These are phyloP conservation scores for Illadopsis cleaveri DNA, from an alignment of 2,113 vertebrate genomes.

Conservation along the genomic window DNA sequence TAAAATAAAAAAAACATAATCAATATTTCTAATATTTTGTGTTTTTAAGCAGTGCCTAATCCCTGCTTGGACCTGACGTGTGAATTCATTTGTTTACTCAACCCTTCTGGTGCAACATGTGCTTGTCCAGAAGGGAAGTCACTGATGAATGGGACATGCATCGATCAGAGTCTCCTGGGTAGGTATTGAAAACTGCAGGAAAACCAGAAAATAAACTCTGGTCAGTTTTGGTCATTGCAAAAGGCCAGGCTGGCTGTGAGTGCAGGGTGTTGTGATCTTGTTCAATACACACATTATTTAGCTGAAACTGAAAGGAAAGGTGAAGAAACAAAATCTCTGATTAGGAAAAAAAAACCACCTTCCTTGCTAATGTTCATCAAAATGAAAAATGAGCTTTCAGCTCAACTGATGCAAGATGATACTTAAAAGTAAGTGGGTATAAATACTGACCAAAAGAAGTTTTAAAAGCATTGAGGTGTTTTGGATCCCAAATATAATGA, in stretches of 20 bases:
- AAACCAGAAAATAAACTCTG: not conserved
- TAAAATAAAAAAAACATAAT: not conserved
- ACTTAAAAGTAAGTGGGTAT: not conserved
- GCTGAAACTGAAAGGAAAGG: not conserved
- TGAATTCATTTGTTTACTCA: constrained; percentile 95
- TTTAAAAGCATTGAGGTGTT: not conserved
- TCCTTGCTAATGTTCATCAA: not conserved
- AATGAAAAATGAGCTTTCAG: not conserved
- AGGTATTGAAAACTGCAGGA: not conserved
- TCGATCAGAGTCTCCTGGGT: constrained; percentile 86
- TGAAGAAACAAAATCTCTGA: not conserved
- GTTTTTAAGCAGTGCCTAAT: constrained; percentile 82
- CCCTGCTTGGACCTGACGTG: constrained; percentile 89
- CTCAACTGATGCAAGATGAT: not conserved
- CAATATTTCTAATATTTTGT: not conserved
- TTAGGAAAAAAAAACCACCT: not conserved
- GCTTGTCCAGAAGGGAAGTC: constrained; percentile 93
- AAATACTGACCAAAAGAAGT: not conserved
- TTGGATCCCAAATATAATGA: not conserved
- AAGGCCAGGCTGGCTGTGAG: not conserved
- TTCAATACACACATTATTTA: not conserved
- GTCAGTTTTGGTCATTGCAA: not conserved
- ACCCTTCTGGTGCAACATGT: constrained; percentile 89
- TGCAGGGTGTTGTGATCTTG: not conserved
- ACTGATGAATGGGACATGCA: constrained; percentile 89